A percentile compares a stretch with the other conserved stretches of the same genome.
Conservation (phyloP, 2,888 invertebrate species). For the Trissoscelio sp. region DNA sequence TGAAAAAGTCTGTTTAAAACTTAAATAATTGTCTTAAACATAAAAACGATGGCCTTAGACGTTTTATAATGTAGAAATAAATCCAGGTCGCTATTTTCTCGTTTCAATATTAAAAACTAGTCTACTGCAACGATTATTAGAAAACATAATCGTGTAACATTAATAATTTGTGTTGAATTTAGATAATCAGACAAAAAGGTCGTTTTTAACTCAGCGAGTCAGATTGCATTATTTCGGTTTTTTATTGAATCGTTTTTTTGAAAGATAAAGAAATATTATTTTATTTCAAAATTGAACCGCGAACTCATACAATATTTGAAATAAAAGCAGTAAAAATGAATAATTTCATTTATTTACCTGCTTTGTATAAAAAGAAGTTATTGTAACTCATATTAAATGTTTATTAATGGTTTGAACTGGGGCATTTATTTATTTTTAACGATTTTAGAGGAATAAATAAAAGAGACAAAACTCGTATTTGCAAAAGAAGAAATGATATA, state of each 20-base stretch:
- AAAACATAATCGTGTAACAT: not conserved
- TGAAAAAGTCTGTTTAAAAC: too few relatives aligned
- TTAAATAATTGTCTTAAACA: too few relatives aligned
- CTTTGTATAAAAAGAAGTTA: not conserved
- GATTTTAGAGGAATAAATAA: slow-evolving; percentile 9
- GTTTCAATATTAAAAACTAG: not conserved
- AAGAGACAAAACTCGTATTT: not conserved
- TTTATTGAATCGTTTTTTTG: not conserved
- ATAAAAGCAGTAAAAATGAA: not conserved
- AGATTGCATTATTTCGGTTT: not conserved
- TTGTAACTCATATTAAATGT: slow-evolving; percentile 8
- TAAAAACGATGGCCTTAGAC: too few relatives aligned
- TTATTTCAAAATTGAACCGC: not conserved
- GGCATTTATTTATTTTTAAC: slow-evolving; percentile 17
- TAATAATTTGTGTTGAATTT: slow-evolving; percentile 4
- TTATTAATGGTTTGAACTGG: slow-evolving; percentile 25
- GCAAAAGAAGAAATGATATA: not conserved
- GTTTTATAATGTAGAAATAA: too few relatives aligned
- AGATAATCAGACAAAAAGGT: not conserved
- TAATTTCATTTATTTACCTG: not conserved
- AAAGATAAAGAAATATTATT: slow-evolving; percentile 3
- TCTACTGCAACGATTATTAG: not conserved
- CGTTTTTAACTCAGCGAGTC: not conserved
- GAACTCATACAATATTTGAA: not conserved
- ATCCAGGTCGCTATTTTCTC: slow-evolving; percentile 1